Evolutionary conservation across 2,113 vertebrate genomes (phyloP).

Genomic region (Megalops atlanticus): DNA sequence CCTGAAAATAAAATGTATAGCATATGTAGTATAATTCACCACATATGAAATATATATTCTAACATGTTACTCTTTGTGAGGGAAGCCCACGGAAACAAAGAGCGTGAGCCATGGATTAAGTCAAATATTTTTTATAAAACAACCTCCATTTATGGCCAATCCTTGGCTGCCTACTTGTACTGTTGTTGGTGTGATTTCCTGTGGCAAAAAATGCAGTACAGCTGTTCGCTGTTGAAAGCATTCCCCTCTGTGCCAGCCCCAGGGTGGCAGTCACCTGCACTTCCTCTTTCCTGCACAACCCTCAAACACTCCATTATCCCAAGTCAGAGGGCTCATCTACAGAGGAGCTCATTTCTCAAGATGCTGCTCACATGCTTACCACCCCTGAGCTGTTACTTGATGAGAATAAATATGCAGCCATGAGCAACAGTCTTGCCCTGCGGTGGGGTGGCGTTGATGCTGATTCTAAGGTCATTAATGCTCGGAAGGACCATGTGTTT

Average conservation of each 20-base stretch:
- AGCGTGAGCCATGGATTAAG: neutral
- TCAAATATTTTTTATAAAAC: neutral
- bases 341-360: neutral
- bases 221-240: conserved; percentile 20
- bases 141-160: neutral
- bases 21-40: neutral
- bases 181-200: conserved; percentile 55
- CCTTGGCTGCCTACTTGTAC: neutral
- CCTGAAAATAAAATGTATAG: neutral
- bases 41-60: neutral
- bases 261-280: neutral
- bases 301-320: neutral
- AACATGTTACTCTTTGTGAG: neutral
- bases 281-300: neutral
- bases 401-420: neutral
- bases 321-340: neutral
- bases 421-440: too few relatives aligned
- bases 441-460: too few relatives aligned
- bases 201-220: conserved; percentile 57
- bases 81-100: neutral
- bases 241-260: conserved; percentile 26
- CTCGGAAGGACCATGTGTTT: too few relatives aligned
- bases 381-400: neutral
- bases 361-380: neutral
- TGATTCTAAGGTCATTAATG: too few relatives aligned